Conservation (phyloP, 2,888 invertebrate genomes). For the Apamea anceps region DNA sequence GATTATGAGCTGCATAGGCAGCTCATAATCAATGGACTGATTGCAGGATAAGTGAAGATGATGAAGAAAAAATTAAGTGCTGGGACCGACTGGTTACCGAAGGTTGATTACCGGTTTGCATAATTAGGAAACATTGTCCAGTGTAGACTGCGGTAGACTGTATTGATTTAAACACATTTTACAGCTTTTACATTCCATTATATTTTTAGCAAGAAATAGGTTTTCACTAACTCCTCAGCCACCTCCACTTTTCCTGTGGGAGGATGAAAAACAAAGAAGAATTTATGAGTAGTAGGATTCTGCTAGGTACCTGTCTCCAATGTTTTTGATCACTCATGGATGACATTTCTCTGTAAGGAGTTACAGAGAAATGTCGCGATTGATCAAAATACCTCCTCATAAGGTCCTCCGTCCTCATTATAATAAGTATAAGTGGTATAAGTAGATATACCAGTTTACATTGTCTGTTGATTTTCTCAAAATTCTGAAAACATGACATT, state of each 20-base stretch:
- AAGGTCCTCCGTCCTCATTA: background rate
- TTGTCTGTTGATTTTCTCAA: background rate
- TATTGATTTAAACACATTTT: background rate
- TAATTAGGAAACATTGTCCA: background rate
- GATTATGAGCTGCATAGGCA: no score
- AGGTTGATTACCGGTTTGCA: background rate
- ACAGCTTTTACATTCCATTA: background rate
- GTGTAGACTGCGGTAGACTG: background rate
- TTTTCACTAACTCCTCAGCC: background rate
- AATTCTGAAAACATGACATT: slow-evolving; percentile 11
- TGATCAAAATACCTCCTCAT: background rate
- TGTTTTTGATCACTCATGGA: background rate
- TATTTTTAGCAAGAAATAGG: no score
- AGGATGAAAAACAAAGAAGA: background rate
- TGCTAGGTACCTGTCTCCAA: background rate
- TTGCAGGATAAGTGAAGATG: no score
- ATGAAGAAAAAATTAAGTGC: background rate
- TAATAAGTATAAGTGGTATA: background rate
- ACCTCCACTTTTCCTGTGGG: background rate
- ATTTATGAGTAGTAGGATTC: background rate
- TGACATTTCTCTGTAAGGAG: background rate
- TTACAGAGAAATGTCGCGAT: background rate
- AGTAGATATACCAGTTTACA: background rate
- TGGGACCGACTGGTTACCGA: no score
- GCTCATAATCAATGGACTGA: no score